phyloP scores from a whole-genome alignment of 2,888 invertebrate genomes.

The Acanthopleura granulata region DNA sequence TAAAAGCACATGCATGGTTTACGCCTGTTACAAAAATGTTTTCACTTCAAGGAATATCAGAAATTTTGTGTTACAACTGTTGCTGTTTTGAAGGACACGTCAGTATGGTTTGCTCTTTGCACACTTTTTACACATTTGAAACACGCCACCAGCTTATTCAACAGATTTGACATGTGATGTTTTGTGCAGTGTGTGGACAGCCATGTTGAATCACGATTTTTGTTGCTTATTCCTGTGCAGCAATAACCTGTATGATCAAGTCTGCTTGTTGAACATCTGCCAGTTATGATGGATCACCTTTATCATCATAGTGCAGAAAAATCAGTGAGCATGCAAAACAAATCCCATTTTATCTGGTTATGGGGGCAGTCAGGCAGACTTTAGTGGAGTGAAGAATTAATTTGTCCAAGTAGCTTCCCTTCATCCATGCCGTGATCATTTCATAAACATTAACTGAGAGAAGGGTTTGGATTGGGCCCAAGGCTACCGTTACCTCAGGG shows the following conservation, averaged over 20 bases:
- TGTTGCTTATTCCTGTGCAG: too few relatives aligned
- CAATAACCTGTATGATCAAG: slow-evolving; percentile 7
- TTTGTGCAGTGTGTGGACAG: neutral
- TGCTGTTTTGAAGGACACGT: too few relatives aligned
- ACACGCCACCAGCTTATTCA: neutral
- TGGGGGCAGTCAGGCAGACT: neutral
- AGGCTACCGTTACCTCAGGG: neutral
- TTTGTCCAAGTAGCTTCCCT: slow-evolving; percentile 16
- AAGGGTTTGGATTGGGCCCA: neutral
- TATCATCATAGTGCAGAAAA: neutral
- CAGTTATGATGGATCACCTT: slow-evolving; percentile 4
- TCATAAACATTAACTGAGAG: neutral
- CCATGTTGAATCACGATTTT: too few relatives aligned
- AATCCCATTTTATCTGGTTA: slow-evolving; percentile 11
- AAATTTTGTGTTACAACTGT: too few relatives aligned
- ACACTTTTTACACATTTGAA: too few relatives aligned
- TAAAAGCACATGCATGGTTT: too few relatives aligned
- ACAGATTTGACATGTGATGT: neutral
- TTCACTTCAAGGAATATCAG: too few relatives aligned
- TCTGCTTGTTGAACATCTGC: slow-evolving; percentile 13
- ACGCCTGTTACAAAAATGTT: too few relatives aligned
- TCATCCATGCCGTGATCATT: neutral
- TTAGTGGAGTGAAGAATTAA: slow-evolving; percentile 18
- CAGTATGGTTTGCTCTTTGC: too few relatives aligned
- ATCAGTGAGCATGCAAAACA: neutral